Base-by-base conservation (phyloP, 2,888 invertebrate species). In the Leptopilina syphax region DNA sequence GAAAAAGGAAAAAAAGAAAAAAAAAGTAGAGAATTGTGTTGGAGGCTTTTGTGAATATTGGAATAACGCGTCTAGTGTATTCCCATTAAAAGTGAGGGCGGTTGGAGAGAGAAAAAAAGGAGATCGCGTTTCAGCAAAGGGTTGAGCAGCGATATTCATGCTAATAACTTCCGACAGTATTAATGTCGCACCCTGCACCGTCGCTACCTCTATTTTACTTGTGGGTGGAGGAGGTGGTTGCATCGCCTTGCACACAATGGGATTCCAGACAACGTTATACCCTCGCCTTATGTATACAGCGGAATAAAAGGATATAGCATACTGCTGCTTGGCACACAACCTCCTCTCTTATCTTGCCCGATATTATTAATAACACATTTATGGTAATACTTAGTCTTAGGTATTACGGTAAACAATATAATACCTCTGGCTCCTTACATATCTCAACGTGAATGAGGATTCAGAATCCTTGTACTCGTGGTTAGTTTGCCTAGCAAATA, bases 361-460 rank as follows among this genome's bases (percentile, higher is more conserved):
- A 88, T 86, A 87, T 88, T 87, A 85, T 87, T 88, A 89, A 87
- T 88, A 88, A 88, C 86, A 82, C 87, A 85, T 86, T 86, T 85
- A 85, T 82, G 84, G 80, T 86, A 87, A 87, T 86, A 82, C 79
- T 76, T 60, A 47, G 65, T 65, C 63, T 63, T 41, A 68, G 80
- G 82, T 85, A 86, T 84, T 86, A 83, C 81, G 76, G 82, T 80
- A 85, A 87, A 86, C 84, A 87, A 80, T 83, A 70, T 83, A 82
- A 84, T 83, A 77, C 80, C 70, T 60, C 44, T 57, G 77, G 67
- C 83, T 78, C n/a, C 73, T 73, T 73, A 73, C 73, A 54, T 73
- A 73, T 41, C 34, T 73, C 73, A 27, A 57, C n/a, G 27, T 57
- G 57, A 57, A 73, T 73, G 34, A 73, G 73, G 73, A 41, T 34